Evolutionary conservation across 1,140 invertebrate genomes (phyloP).

Genomic region (Brachionus paranguensis): DNA sequence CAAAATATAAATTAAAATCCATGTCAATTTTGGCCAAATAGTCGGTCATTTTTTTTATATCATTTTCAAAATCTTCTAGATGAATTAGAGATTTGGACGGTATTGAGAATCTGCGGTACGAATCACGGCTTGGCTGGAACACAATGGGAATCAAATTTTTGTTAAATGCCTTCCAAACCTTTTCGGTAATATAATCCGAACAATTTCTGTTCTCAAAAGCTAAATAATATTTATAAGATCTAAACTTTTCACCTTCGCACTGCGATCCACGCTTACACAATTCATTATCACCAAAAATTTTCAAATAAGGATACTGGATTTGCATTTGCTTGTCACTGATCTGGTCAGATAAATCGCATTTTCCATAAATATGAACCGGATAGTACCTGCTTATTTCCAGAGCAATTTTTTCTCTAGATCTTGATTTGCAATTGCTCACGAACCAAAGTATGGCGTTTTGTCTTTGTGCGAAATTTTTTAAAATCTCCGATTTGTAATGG

Average conservation of each 20-base stretch:
- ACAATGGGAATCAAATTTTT: constrained; percentile 47
- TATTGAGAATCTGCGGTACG: not conserved
- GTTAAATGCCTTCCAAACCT: constrained; percentile 42
- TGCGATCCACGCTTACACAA: not conserved
- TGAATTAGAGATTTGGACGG: constrained; percentile 40
- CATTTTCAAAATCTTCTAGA: not conserved
- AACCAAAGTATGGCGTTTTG: constrained; percentile 38
- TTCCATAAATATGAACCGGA: constrained; percentile 31
- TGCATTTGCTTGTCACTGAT: not conserved
- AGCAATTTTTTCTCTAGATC: not conserved
- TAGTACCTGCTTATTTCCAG: constrained; percentile 33
- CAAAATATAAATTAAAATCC: not conserved
- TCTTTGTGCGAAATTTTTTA: not conserved
- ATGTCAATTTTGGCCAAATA: not conserved
- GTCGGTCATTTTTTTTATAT: not conserved
- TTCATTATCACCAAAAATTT: not conserved
- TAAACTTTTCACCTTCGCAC: constrained; percentile 15
- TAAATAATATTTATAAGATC: constrained; percentile 41
- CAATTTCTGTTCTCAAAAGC: constrained; percentile 42
- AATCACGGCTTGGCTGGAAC: constrained; percentile 41
- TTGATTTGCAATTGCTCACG: constrained; percentile 38
- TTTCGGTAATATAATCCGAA: constrained; percentile 42
- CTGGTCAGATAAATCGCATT: not conserved
- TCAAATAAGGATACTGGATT: not conserved
- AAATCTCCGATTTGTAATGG: not conserved